Evolutionary conservation across 1,140 invertebrate species (phyloP).

Genomic region (Heliconius eleuchia): DNA sequence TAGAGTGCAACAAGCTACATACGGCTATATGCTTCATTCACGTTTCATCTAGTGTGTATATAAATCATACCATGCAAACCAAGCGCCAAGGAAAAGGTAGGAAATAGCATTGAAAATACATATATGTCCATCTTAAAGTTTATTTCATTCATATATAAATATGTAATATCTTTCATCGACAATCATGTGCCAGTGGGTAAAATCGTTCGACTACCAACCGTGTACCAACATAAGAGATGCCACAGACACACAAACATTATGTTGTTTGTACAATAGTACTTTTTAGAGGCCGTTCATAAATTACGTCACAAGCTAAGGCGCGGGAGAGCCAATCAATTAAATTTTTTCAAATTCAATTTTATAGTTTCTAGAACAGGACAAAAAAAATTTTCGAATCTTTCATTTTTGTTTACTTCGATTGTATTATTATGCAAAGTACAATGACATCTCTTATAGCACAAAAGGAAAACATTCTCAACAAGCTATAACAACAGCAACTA

Average conservation of each 20-base stretch:
- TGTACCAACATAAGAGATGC: conserved; percentile 36
- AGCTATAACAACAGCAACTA: conserved; percentile 35
- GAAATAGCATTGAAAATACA: conserved; percentile 51
- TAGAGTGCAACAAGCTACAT: conserved; percentile 22
- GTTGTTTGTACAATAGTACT: conserved; percentile 16
- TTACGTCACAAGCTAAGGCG: too few species aligned
- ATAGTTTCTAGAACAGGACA: too few species aligned
- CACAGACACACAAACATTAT: conserved; percentile 12
- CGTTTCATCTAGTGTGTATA: conserved; percentile 7
- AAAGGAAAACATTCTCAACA: conserved; percentile 34
- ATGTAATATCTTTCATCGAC: conserved; percentile 36
- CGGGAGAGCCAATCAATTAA: too few species aligned
- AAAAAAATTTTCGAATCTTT: not conserved
- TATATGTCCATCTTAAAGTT: conserved; percentile 46
- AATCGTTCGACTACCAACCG: conserved; percentile 26
- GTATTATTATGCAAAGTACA: not conserved
- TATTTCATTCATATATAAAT: conserved; percentile 48
- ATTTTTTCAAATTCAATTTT: too few species aligned
- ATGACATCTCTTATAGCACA: conserved; percentile 35
- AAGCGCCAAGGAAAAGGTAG: conserved; percentile 41
- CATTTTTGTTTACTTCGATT: not conserved
- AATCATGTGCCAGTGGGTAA: conserved; percentile 30
- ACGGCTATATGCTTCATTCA: conserved; percentile 14
- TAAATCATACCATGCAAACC: conserved; percentile 38
- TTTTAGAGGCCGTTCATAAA: not conserved